Conservation (phyloP, 2,888 invertebrate species). For the Leucania comma region DNA sequence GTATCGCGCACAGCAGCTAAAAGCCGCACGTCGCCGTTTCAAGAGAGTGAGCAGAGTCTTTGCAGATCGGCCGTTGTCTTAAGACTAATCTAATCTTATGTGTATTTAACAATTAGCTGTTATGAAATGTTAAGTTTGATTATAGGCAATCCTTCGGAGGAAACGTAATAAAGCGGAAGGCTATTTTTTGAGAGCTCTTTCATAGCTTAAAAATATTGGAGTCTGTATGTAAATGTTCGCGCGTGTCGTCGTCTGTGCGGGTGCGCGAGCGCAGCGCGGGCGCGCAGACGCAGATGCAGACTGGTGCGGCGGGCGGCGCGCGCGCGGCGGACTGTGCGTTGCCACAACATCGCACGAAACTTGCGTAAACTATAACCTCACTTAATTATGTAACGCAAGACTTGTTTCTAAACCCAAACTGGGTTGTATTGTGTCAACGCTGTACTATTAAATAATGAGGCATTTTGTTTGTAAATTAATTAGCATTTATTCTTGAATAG, state of each 20-base stretch:
- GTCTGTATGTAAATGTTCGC: conserved; percentile 3
- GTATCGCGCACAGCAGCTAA: conserved; percentile 63
- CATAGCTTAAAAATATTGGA: not conserved
- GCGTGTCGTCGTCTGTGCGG: conserved; percentile 29
- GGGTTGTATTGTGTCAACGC: conserved; percentile 69
- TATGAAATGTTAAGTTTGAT: conserved; percentile 17
- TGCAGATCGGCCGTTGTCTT: conserved; percentile 70
- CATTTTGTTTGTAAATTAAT: conserved; percentile 21
- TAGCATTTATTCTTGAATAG: not conserved
- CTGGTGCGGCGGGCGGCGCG: conserved; percentile 38
- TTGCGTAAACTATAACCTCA: conserved; percentile 82
- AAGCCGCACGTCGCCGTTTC: conserved; percentile 24
- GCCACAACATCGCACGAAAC: conserved; percentile 61
- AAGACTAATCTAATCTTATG: conserved; percentile 66
- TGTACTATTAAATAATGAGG: conserved; percentile 24
- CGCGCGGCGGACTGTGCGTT: conserved; percentile 59
- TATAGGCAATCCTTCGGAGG: not conserved
- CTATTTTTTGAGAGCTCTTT: not conserved
- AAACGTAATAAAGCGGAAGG: not conserved
- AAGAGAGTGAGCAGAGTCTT: conserved; percentile 65
- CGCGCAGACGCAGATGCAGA: conserved; percentile 59
- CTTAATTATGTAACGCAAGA: conserved; percentile 86
- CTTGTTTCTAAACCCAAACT: conserved; percentile 75
- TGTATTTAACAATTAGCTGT: conserved; percentile 15
- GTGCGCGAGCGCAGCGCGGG: conserved; percentile 62